phyloP scores from a whole-genome alignment of 2,113 vertebrate species.

The Promerops cafer region DNA sequence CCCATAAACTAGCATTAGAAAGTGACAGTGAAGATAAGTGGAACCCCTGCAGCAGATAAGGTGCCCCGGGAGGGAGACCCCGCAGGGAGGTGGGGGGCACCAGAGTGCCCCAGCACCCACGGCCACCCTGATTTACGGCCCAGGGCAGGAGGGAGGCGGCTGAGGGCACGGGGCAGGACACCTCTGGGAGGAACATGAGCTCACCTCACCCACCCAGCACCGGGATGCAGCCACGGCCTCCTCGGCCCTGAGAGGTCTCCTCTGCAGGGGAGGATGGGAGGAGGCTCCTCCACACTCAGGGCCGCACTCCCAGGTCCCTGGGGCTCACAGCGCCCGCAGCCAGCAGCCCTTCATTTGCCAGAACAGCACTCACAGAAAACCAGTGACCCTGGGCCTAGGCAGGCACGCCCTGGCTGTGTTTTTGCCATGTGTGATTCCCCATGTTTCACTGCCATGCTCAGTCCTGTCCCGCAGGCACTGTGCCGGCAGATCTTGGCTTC shows the following conservation, averaged over 20 bases:
- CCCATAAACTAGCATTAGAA: slow-evolving; percentile 60
- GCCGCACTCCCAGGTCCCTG: not conserved
- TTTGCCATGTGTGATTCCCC: not conserved
- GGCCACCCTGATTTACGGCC: not conserved
- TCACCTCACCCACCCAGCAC: not conserved
- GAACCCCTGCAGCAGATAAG: slow-evolving; percentile 48
- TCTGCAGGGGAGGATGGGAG: not conserved
- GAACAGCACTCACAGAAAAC: not conserved
- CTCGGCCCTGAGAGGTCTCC: not conserved
- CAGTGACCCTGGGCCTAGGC: not conserved
- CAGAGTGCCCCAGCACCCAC: not conserved
- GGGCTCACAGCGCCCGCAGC: fast-evolving
- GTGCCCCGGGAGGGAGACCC: not conserved
- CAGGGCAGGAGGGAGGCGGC: not conserved
- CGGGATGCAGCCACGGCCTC: fast-evolving
- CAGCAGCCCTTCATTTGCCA: fast-evolving
- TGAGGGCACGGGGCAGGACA: fast-evolving
- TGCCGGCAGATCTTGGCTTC: fast-evolving
- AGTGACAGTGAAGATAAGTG: slow-evolving; percentile 62
- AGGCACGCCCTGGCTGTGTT: not conserved
- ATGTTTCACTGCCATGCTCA: fast-evolving
- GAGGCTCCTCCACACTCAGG: not conserved
- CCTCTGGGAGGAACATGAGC: not conserved
- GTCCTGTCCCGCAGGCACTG: fast-evolving
- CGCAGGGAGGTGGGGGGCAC: not conserved